A percentile compares a stretch with the other conserved stretches of the same genome.
Conservation (phyloP, 2,797 vertebrate genomes). For the Microctenopoma lineatum region DNA sequence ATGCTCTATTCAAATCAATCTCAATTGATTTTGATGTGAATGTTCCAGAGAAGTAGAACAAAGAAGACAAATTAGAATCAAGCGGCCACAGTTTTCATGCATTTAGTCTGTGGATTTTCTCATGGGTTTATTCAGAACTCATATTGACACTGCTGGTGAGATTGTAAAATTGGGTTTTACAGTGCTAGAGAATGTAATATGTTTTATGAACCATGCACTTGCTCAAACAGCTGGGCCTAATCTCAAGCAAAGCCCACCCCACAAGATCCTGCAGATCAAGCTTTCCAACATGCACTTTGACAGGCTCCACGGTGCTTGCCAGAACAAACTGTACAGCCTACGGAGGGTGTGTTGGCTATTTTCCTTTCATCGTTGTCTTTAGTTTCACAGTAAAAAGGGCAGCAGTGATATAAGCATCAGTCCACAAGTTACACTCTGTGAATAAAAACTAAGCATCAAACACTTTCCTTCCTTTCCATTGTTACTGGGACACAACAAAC, state of each 20-base stretch:
- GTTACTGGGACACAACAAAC: neutral
- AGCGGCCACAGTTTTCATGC: no score
- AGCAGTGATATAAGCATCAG: slow-evolving; percentile 11
- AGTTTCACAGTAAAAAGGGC: slow-evolving; percentile 24
- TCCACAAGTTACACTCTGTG: neutral
- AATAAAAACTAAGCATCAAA: neutral
- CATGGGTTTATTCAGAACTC: no score
- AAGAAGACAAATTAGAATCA: neutral
- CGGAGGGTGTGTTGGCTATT: neutral
- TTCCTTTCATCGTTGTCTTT: neutral
- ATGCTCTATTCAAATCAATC: neutral
- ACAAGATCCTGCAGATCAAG: neutral
- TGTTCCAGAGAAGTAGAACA: no score
- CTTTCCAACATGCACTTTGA: neutral
- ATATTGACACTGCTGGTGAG: neutral
- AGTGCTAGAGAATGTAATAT: neutral
- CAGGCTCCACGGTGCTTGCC: neutral
- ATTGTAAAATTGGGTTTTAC: neutral
- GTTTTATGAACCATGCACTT: neutral
- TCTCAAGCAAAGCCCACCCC: slow-evolving; percentile 30
- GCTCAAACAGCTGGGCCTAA: slow-evolving; percentile 40
- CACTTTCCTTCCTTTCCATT: neutral
- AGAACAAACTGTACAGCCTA: neutral
- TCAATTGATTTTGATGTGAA: slow-evolving; percentile 2
- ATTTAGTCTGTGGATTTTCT: neutral